Evolutionary conservation across 2,888 invertebrate species (phyloP).

Genomic region (Elegia similella): DNA sequence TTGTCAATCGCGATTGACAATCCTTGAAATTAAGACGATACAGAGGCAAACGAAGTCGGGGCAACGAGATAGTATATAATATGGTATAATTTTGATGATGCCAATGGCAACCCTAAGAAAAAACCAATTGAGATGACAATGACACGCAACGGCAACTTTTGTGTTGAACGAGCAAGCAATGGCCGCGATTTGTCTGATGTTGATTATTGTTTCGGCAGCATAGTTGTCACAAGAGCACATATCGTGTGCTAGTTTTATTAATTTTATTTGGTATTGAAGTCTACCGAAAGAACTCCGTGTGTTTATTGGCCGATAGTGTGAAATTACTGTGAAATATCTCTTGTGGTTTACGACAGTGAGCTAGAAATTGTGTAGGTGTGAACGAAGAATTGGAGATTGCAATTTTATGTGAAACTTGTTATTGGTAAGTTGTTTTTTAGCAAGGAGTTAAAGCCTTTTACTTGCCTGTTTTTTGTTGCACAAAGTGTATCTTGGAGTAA

Average conservation of each 20-base stretch:
- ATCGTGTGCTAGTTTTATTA: conserved; percentile 33
- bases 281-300: conserved; percentile 32
- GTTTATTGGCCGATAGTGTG: conserved; percentile 34
- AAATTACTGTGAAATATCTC: conserved; percentile 39
- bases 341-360: conserved; percentile 41
- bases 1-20: no score
- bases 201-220: conserved; percentile 36
- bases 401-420: conserved; percentile 55
- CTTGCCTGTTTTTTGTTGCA: neutral
- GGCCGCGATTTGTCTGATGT: conserved; percentile 43
- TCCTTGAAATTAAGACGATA: no score
- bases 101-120: neutral
- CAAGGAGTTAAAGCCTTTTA: neutral
- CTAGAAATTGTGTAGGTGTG: conserved; percentile 52
- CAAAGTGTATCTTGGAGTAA: neutral
- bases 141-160: conserved; percentile 25
- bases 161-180: conserved; percentile 30
- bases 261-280: conserved; percentile 35
- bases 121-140: conserved; percentile 10
- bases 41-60: no score
- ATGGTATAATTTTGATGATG: neutral
- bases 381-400: conserved; percentile 37
- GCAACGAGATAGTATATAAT: neutral
- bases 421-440: conserved; percentile 55
- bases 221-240: conserved; percentile 32